These are phyloP conservation scores for Sphaerophoria rueppellii DNA, from an alignment of 2,888 invertebrate genomes.

Conservation along the genomic window DNA sequence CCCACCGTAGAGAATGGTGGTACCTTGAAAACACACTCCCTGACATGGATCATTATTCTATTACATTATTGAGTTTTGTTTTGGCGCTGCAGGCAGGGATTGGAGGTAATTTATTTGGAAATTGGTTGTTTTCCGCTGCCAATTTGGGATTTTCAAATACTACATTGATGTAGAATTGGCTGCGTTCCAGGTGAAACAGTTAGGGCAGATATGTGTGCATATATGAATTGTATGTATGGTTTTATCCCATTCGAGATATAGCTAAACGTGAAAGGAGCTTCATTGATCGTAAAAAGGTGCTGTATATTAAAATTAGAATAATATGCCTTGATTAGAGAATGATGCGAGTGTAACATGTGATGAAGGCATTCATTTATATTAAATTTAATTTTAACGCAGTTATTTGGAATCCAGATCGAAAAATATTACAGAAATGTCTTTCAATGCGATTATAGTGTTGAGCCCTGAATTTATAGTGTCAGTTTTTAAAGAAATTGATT, in stretches of 20 bases:
- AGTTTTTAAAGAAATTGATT: too few species aligned
- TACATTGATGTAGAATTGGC: slow-evolving; percentile 41
- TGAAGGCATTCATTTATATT: slow-evolving; percentile 68
- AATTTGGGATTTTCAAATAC: slow-evolving; percentile 51
- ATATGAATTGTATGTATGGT: neutral
- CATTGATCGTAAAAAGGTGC: slow-evolving; percentile 61
- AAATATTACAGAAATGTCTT: too few species aligned
- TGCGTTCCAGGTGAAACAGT: slow-evolving; percentile 42
- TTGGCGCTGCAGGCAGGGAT: slow-evolving; percentile 64
- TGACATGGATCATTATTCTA: slow-evolving; percentile 73
- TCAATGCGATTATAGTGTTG: too few species aligned
- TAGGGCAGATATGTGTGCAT: neutral
- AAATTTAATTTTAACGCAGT: slow-evolving; percentile 31
- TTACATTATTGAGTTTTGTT: slow-evolving; percentile 73
- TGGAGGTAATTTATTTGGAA: slow-evolving; percentile 73
- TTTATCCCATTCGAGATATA: slow-evolving; percentile 26
- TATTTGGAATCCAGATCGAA: too few species aligned
- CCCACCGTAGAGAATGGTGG: neutral
- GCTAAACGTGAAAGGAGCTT: slow-evolving; percentile 42
- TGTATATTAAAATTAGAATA: slow-evolving; percentile 68
- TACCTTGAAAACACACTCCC: slow-evolving; percentile 1
- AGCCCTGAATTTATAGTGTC: too few species aligned
- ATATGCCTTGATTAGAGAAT: slow-evolving; percentile 68
- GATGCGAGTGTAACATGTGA: slow-evolving; percentile 67
- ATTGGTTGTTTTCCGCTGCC: slow-evolving; percentile 72